phyloP scores from a whole-genome alignment of 1,140 invertebrate genomes.

The Hyposmocoma kahamanoa region DNA sequence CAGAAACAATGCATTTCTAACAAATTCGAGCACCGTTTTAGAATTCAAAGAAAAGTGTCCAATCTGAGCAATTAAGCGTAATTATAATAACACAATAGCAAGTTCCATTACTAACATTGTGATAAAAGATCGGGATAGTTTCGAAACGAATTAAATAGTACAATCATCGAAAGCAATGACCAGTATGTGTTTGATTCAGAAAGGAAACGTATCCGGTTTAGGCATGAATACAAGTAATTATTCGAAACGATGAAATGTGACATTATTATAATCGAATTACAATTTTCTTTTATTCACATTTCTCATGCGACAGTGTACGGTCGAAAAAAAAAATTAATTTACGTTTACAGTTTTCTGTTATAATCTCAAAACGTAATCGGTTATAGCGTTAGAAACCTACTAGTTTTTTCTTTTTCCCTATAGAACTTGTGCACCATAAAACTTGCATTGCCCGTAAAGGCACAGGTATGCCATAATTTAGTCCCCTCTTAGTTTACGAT shows the following conservation, averaged over 20 bases:
- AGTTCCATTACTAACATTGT: slow-evolving; percentile 25
- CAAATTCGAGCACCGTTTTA: background rate
- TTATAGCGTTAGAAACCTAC: too few relatives aligned
- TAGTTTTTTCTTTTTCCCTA: too few relatives aligned
- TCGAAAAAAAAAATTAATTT: too few relatives aligned
- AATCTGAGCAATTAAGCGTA: slow-evolving; percentile 30
- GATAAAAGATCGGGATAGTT: slow-evolving; percentile 15
- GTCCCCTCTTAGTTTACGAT: background rate
- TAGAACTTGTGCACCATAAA: too few relatives aligned
- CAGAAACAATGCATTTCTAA: background rate
- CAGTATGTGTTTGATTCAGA: slow-evolving; percentile 18
- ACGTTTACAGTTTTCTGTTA: too few relatives aligned
- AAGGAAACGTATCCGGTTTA: slow-evolving; percentile 15
- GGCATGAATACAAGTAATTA: background rate
- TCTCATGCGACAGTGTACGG: too few relatives aligned
- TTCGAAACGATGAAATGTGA: background rate
- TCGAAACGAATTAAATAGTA: slow-evolving; percentile 18
- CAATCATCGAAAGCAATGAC: slow-evolving; percentile 22
- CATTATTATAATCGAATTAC: background rate
- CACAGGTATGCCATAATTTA: slow-evolving; percentile 1
- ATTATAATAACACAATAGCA: slow-evolving; percentile 23
- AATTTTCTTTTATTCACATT: background rate
- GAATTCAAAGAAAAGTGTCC: slow-evolving; percentile 2
- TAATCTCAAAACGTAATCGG: too few relatives aligned
- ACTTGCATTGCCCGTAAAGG: background rate